These are phyloP conservation scores for Enteromius unitaeniatus DNA, from an alignment of 2,797 vertebrate genomes.

Conservation along the genomic window DNA sequence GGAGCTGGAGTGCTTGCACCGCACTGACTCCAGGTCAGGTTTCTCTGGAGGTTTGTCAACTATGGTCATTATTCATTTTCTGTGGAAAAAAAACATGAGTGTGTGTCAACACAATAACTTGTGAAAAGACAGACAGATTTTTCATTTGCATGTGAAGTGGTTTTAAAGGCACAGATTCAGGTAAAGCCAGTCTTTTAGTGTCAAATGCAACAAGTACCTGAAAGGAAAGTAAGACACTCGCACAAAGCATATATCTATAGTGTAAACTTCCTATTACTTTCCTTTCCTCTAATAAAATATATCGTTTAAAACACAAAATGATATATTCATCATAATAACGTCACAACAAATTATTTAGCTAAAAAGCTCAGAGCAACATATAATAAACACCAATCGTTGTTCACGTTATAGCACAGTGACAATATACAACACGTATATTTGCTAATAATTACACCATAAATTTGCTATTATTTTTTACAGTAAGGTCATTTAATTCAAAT, in stretches of 20 bases:
- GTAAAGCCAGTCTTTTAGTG: background rate
- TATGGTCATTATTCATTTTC: slow-evolving; percentile 99
- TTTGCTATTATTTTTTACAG: background rate
- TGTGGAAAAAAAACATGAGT: slow-evolving; percentile 66
- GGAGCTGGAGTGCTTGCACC: slow-evolving; percentile 83
- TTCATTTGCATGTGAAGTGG: background rate
- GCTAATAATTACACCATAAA: background rate
- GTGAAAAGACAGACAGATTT: background rate
- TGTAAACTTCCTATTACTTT: background rate
- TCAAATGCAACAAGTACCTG: slow-evolving; percentile 3
- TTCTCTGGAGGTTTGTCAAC: slow-evolving; percentile 94
- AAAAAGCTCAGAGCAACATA: background rate
- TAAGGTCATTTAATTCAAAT: background rate
- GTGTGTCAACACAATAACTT: background rate
- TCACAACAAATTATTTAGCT: background rate
- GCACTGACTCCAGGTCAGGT: slow-evolving; percentile 89
- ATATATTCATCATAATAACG: background rate
- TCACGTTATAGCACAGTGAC: background rate
- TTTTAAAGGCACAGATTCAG: background rate
- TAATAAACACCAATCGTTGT: background rate
- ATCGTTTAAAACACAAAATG: background rate
- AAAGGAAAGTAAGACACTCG: background rate
- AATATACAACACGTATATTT: background rate
- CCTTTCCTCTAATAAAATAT: background rate
- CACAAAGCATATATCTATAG: background rate